These are phyloP conservation scores for Lampris megalopsis DNA, from an alignment of 2,113 vertebrate species.

Conservation along the genomic window DNA sequence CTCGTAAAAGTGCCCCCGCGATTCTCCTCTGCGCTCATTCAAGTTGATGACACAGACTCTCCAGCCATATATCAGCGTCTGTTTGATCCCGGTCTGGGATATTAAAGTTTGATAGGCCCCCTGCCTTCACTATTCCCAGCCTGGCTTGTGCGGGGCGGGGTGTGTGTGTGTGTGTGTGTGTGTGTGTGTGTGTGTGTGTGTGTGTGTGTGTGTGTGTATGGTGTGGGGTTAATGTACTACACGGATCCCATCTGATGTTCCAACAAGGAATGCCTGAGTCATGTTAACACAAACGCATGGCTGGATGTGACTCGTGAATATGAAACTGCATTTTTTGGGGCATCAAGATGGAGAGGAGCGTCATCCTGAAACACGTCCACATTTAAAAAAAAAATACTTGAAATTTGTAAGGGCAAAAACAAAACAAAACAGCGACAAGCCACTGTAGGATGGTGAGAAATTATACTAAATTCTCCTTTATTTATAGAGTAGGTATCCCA, in stretches of 20 bases:
- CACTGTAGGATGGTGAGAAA: too few relatives aligned
- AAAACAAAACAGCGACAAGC: too few relatives aligned
- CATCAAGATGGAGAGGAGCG: constrained; percentile 25
- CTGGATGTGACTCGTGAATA: constrained; percentile 42
- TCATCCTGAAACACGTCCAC: constrained; percentile 29
- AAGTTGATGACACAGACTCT: constrained; percentile 69
- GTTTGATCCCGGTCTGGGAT: constrained; percentile 71
- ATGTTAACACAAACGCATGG: background rate
- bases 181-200: background rate
- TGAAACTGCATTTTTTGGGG: constrained; percentile 10
- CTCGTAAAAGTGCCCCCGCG: constrained; percentile 63
- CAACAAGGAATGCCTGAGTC: constrained; percentile 35
- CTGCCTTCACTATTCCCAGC: constrained; percentile 32
- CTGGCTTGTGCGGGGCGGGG: constrained; percentile 22
- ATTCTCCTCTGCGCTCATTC: constrained; percentile 65
- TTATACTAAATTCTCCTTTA: too few relatives aligned
- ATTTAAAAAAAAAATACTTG: background rate
- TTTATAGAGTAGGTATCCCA: too few relatives aligned
- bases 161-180: too few relatives aligned
- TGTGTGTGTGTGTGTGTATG: constrained; percentile 3
- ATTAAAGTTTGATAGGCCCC: constrained; percentile 73
- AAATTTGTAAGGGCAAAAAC: too few relatives aligned
- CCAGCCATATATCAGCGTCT: constrained; percentile 64
- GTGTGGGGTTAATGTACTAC: constrained; percentile 37
- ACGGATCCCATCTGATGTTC: constrained; percentile 36